Evolutionary conservation across 2,888 invertebrate species (phyloP).

Genomic region (Limenitis camilla): DNA sequence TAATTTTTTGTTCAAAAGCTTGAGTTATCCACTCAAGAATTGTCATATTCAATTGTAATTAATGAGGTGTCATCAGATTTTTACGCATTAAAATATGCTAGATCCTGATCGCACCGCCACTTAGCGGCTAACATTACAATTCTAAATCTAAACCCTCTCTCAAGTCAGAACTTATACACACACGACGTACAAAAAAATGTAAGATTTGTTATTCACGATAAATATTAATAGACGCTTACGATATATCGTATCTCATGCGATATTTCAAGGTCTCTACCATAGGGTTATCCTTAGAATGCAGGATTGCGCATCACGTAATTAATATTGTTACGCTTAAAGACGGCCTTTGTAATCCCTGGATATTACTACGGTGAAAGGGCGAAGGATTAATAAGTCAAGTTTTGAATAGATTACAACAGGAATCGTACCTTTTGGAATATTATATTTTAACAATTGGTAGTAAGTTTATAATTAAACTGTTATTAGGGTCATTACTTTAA

Average conservation of each 20-base stretch:
- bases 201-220: neutral
- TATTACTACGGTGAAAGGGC: constrained; percentile 15
- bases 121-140: no score
- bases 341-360: constrained; percentile 20
- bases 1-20: no score
- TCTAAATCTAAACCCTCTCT: no score
- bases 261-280: constrained; percentile 33
- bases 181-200: no score
- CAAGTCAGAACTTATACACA: no score
- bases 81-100: no score
- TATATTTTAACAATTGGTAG: neutral
- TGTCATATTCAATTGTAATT: no score
- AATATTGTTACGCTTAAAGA: constrained; percentile 28
- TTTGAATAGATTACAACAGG: neutral
- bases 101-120: no score
- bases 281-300: constrained; percentile 39
- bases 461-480: no score
- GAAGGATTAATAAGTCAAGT: constrained; percentile 17
- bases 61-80: no score
- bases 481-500: no score
- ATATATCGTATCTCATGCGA: constrained; percentile 2
- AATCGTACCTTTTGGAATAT: neutral
- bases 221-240: neutral
- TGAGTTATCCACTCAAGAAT: no score
- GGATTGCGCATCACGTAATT: constrained; percentile 28